Base-by-base conservation (phyloP, 2,797 vertebrate genomes). In the Hydrolagus colliei region DNA sequence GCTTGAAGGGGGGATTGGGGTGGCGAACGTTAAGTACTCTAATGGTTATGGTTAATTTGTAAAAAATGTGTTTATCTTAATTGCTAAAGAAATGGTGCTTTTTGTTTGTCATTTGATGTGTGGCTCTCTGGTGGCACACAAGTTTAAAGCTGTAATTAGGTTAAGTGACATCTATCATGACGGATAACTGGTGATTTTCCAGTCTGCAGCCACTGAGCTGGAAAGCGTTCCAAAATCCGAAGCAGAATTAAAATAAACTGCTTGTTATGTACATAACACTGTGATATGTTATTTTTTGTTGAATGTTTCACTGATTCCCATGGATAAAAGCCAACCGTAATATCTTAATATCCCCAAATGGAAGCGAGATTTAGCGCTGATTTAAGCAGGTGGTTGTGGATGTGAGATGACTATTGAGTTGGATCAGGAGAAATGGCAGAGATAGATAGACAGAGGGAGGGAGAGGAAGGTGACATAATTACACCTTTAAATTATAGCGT, bases 31-130 rank as follows among this genome's bases (percentile, higher is more conserved):
- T 76, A 59, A 76, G 52, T 76, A 76, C 74, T 76, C 32, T 76
- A 52, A 76, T 76, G 35, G 20, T 76, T 59, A 16, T 76, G 41
- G 32, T 20, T 76, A 76, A 76, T 75, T 75, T 41, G 73, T 75
- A 52, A 18, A 32, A 52, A 52, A 16, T 75, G 6, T 14, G 73
- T 75, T 75, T 75, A 9, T 75, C 73, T 75, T 32, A 75, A 52
- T 41, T 52, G 35, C 18, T 52, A 52, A 41, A 75, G 73, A 75
- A 75, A 75, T 75, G 14, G 73, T 32, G 7, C 13, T 75, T 75
- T 18, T 75, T 32, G 52, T 20, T 75, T 75, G 73, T 75, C 32
- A 52, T 52, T 52, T 52, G 41, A 52, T 52, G 41, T 52, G 41
- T 52, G 41, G 41, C 6, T 52, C 73, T 41, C 14, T 75, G 73